These are phyloP conservation scores for Nezara viridula DNA, from an alignment of 2,888 invertebrate genomes.

Conservation along the genomic window DNA sequence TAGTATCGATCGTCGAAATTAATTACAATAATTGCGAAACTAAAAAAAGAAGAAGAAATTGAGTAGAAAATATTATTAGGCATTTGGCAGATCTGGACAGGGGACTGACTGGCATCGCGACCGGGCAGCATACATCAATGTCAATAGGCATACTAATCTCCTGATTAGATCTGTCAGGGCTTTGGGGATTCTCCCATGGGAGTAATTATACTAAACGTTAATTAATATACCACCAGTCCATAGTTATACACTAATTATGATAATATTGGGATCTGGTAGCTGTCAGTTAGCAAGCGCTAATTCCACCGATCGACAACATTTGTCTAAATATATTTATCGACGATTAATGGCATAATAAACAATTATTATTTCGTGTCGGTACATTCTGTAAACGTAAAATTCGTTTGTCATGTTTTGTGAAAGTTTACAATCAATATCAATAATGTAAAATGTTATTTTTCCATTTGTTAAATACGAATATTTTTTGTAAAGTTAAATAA, in stretches of 20 bases:
- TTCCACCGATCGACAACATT: neutral
- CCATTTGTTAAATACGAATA: too few relatives aligned
- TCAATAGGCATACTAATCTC: constrained; percentile 50
- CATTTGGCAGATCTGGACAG: neutral
- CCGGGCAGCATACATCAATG: constrained; percentile 37
- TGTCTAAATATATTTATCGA: neutral
- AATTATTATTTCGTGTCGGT: neutral
- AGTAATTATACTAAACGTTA: constrained; percentile 57
- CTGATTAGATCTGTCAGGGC: constrained; percentile 53
- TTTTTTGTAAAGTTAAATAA: too few relatives aligned
- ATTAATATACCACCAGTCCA: constrained; percentile 51
- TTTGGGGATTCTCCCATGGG: constrained; percentile 44
- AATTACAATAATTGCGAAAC: neutral
- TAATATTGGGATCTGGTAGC: constrained; percentile 3
- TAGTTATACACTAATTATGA: constrained; percentile 47
- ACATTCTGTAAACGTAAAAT: neutral
- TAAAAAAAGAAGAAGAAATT: neutral
- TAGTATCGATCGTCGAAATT: neutral
- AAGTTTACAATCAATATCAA: too few relatives aligned
- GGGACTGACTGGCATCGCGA: neutral
- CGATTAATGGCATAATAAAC: neutral
- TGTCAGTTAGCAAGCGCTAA: constrained; percentile 16
- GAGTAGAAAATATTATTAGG: neutral
- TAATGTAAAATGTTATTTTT: too few relatives aligned
- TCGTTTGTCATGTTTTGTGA: too few relatives aligned